Evolutionary conservation across 2,797 vertebrate genomes (phyloP).

Genomic region (Pseudomugil tenellus): DNA sequence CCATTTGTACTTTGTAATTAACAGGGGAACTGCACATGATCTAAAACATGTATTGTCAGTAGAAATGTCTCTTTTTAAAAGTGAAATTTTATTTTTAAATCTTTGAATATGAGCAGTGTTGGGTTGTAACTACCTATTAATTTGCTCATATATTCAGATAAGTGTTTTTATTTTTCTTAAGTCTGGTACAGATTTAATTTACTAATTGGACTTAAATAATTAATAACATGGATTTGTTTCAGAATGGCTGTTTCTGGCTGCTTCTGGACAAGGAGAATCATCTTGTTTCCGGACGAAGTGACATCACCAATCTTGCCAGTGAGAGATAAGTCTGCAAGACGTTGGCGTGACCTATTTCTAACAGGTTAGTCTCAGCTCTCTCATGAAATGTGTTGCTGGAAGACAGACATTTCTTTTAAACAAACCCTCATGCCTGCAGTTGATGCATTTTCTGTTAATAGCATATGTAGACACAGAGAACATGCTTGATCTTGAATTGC

Average conservation of each 20-base stretch:
- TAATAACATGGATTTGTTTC: slow-evolving; percentile 52
- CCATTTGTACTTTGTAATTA: slow-evolving; percentile 49
- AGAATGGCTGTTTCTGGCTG: slow-evolving; percentile 60
- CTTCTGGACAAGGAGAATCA: slow-evolving; percentile 58
- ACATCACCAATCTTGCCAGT: slow-evolving; percentile 27
- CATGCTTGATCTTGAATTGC: slow-evolving; percentile 19
- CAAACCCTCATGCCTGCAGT: slow-evolving; percentile 1
- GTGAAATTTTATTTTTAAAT: background rate
- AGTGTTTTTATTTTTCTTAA: background rate
- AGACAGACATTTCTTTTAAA: background rate
- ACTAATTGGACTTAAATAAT: background rate
- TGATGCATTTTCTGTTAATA: slow-evolving; percentile 9
- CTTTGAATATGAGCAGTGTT: background rate
- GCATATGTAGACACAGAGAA: slow-evolving; percentile 17
- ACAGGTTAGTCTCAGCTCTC: slow-evolving; percentile 55
- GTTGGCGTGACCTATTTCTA: slow-evolving; percentile 63
- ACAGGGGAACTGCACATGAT: slow-evolving; percentile 11
- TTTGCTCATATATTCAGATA: slow-evolving; percentile 7
- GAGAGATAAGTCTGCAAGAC: slow-evolving; percentile 55
- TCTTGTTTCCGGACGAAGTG: slow-evolving; percentile 64
- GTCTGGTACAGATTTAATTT: background rate
- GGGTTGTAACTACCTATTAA: background rate
- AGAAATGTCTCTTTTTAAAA: background rate
- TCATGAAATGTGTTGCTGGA: slow-evolving; percentile 9
- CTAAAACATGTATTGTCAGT: slow-evolving; percentile 3